A percentile compares a stretch with the other conserved stretches of the same genome.
phyloP scores from a whole-genome alignment of 2,888 invertebrate species.

The Chrysolina haemoptera region DNA sequence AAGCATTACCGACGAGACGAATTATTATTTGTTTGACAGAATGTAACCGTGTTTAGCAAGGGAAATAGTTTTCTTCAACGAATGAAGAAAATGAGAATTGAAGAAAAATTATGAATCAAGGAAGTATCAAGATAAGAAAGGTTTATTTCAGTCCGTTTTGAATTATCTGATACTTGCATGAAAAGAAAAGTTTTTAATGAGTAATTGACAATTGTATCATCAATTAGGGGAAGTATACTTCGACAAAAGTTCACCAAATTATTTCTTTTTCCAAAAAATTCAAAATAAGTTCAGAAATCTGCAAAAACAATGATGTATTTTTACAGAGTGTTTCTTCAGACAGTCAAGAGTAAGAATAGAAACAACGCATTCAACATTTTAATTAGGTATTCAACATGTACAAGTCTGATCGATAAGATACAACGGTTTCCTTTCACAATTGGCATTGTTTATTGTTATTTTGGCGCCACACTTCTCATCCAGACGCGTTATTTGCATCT shows the following conservation, averaged over 20 bases:
- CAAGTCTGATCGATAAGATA: conserved; percentile 15
- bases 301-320: not conserved
- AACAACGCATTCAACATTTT: conserved; percentile 5
- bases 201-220: too few relatives aligned
- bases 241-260: not conserved
- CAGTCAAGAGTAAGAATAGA: conserved; percentile 5
- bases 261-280: not conserved
- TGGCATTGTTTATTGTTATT: conserved; percentile 40
- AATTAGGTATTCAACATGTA: conserved; percentile 23
- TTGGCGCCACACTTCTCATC: conserved; percentile 34
- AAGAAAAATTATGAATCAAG: too few relatives aligned
- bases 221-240: not conserved
- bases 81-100: too few relatives aligned
- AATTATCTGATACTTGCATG: too few relatives aligned
- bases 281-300: not conserved
- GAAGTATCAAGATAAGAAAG: too few relatives aligned
- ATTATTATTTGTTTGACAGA: too few relatives aligned
- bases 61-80: too few relatives aligned
- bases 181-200: too few relatives aligned
- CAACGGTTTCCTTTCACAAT: conserved; percentile 28
- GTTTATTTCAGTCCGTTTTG: too few relatives aligned
- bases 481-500: conserved; percentile 12
- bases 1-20: too few relatives aligned
- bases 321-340: not conserved
- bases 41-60: too few relatives aligned